Conservation (phyloP, 2,888 invertebrate genomes). For the Cantharis lateralis region DNA sequence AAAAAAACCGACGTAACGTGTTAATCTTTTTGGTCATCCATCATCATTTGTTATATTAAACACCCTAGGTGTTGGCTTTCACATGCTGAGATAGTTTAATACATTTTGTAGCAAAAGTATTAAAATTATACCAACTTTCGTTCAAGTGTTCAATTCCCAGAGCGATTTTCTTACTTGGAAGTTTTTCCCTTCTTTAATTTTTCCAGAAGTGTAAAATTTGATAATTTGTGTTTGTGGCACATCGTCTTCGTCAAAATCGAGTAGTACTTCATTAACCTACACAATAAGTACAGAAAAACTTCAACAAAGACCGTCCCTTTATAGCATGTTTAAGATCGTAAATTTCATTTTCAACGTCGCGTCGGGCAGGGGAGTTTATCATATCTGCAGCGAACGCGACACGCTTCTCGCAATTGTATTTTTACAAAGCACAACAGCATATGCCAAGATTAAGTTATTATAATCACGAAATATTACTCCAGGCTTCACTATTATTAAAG, state of each 20-base stretch:
- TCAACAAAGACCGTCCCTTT: slow-evolving; percentile 30
- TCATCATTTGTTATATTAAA: slow-evolving; percentile 50
- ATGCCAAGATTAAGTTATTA: slow-evolving; percentile 46
- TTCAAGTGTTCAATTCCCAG: slow-evolving; percentile 4
- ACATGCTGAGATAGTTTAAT: slow-evolving; percentile 13
- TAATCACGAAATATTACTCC: slow-evolving; percentile 41
- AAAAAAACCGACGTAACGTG: slow-evolving; percentile 49
- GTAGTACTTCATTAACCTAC: slow-evolving; percentile 29
- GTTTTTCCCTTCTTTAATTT: neutral
- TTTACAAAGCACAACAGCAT: slow-evolving; percentile 42
- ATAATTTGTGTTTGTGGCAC: slow-evolving; percentile 4
- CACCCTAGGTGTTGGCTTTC: slow-evolving; percentile 24
- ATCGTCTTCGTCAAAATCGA: slow-evolving; percentile 17
- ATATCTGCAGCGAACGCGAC: slow-evolving; percentile 40
- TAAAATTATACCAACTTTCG: neutral
- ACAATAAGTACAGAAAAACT: slow-evolving; percentile 29
- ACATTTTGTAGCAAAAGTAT: slow-evolving; percentile 16
- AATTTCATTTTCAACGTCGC: slow-evolving; percentile 42
- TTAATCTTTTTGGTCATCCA: slow-evolving; percentile 49
- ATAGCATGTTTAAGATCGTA: slow-evolving; percentile 36
- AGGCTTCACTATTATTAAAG: slow-evolving; percentile 23
- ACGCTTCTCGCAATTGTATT: slow-evolving; percentile 42
- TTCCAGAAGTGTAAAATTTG: neutral
- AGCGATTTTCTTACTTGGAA: neutral
- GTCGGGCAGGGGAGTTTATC: slow-evolving; percentile 41